Conservation (phyloP, 2,797 vertebrate genomes). For the Acanthiza pusilla region DNA sequence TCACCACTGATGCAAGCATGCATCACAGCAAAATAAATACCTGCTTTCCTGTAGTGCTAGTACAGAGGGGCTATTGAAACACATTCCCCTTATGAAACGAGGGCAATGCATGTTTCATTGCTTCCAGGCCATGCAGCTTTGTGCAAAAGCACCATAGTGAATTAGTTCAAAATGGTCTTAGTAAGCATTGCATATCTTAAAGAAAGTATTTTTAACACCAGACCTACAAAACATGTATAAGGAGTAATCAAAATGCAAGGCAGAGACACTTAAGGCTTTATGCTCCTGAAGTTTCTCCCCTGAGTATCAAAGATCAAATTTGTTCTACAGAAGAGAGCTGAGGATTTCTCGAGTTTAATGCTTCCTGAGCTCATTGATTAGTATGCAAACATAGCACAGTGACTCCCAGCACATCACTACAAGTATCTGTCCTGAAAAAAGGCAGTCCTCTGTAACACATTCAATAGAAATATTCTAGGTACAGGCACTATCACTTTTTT, state of each 20-base stretch:
- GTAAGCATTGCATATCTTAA: not conserved
- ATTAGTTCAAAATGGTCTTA: not conserved
- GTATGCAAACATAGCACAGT: slow-evolving; percentile 12
- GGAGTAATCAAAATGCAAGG: not conserved
- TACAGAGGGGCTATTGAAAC: not conserved
- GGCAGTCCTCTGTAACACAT: not conserved
- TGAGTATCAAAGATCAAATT: slow-evolving; percentile 24
- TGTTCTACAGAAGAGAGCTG: not conserved
- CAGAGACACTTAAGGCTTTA: not conserved
- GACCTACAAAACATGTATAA: not conserved
- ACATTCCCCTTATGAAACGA: rapidly evolving
- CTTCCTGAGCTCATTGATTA: slow-evolving; percentile 24
- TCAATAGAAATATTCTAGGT: not conserved
- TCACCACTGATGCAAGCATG: not conserved
- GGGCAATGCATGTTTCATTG: not conserved
- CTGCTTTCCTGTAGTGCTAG: not conserved
- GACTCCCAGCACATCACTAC: not conserved
- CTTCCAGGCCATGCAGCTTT: not conserved
- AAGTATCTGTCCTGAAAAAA: not conserved
- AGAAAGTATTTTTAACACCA: not conserved
- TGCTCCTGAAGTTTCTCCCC: not conserved
- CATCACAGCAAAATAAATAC: not conserved
- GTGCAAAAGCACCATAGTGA: not conserved
- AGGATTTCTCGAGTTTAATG: not conserved
- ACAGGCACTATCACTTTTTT: not conserved